Percentiles rank a stretch among this genome's conserved stretches.
Evolutionary conservation across 2,888 invertebrate genomes (phyloP).

Genomic region (Torymus auratus): DNA sequence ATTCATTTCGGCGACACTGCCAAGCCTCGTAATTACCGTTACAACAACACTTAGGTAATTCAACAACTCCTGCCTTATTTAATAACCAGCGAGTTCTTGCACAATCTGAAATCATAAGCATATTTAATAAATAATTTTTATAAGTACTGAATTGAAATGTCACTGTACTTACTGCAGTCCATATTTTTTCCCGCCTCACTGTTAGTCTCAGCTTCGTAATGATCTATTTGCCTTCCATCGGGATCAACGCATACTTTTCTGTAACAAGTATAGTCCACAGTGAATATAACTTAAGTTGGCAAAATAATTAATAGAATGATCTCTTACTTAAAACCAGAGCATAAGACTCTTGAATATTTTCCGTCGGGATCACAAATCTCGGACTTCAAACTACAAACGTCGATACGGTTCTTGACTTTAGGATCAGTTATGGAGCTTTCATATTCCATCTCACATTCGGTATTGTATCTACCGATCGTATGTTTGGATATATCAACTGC

Average conservation of each 20-base stretch:
- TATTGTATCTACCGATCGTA: constrained; percentile 72
- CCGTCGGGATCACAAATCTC: constrained; percentile 78
- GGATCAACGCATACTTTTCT: constrained; percentile 81
- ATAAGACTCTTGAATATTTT: constrained; percentile 76
- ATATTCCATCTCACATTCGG: constrained; percentile 75
- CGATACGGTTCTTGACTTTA: no score
- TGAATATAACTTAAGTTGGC: constrained; percentile 39
- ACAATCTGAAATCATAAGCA: constrained; percentile 78
- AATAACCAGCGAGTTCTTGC: constrained; percentile 79
- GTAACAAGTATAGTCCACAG: not conserved
- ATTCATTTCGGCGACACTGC: constrained; percentile 81
- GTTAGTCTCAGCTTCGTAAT: constrained; percentile 76
- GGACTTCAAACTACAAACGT: no score
- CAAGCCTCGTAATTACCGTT: constrained; percentile 82
- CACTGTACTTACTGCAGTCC: constrained; percentile 80
- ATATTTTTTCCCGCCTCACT: constrained; percentile 71
- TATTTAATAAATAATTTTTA: no score
- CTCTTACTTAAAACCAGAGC: constrained; percentile 69
- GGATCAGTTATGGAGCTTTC: constrained; percentile 45
- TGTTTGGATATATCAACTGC: constrained; percentile 75
- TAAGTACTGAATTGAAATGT: not conserved
- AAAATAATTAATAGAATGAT: constrained; percentile 43
- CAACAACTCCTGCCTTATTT: constrained; percentile 71
- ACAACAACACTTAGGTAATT: constrained; percentile 80
- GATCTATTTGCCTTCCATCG: constrained; percentile 78